Percentiles rank a stretch among this genome's conserved stretches.
These are phyloP conservation scores for Oenanthe oenanthe DNA, from an alignment of 2,113 vertebrate species.

Conservation along the genomic window DNA sequence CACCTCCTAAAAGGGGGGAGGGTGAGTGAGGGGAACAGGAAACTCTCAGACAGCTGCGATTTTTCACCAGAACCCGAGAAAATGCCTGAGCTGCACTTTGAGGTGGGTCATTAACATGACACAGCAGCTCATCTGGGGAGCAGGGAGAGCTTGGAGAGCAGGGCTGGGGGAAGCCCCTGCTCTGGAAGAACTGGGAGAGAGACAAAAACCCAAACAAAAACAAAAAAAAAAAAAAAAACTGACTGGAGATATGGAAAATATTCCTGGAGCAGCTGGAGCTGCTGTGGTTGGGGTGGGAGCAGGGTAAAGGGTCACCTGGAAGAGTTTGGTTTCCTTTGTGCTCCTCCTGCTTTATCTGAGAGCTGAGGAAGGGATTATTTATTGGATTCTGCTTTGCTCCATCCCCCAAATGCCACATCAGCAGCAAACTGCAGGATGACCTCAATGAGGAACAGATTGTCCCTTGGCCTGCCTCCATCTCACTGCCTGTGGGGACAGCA, in stretches of 20 bases:
- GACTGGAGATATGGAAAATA: background rate
- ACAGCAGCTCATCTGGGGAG: background rate
- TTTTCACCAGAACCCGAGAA: conserved; percentile 2
- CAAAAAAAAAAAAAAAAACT: background rate
- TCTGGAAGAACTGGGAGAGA: background rate
- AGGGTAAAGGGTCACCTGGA: background rate
- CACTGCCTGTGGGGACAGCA: background rate
- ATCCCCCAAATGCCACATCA: conserved; percentile 57
- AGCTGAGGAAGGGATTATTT: background rate
- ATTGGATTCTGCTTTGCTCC: background rate
- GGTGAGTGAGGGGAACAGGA: background rate
- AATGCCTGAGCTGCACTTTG: background rate
- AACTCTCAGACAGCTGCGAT: conserved; percentile 15
- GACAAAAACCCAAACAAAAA: background rate
- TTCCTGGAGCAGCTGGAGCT: background rate
- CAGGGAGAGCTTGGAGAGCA: background rate
- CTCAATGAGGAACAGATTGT: conserved; percentile 65
- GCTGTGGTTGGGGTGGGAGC: background rate
- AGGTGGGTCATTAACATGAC: background rate
- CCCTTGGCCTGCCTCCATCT: conserved; percentile 47
- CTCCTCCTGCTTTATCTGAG: background rate
- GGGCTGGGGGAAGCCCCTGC: background rate
- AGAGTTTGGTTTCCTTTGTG: background rate
- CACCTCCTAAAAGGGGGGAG: background rate
- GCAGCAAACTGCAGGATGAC: conserved; percentile 41